A percentile compares a stretch with the other conserved stretches of the same genome.
Conservation (phyloP, 92 coral and sea anemone species). For the Palythoa caribaeorum region DNA sequence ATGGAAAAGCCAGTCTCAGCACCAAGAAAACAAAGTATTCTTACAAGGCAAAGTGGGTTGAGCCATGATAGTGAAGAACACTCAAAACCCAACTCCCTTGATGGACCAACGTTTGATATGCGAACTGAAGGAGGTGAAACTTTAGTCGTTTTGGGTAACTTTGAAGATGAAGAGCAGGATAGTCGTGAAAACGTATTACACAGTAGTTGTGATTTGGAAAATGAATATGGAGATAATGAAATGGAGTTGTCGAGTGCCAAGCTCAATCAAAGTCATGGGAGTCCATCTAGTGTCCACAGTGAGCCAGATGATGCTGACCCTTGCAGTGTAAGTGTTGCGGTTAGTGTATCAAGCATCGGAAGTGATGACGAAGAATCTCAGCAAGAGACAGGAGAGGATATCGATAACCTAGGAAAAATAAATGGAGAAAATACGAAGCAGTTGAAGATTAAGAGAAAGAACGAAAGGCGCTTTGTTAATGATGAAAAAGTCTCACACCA, state of each 20-base stretch:
- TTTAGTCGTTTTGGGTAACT: constrained; percentile 67
- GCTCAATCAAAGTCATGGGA: constrained; percentile 78
- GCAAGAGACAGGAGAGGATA: constrained; percentile 29
- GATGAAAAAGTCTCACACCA: not conserved
- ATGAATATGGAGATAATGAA: constrained; percentile 70
- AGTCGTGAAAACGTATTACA: constrained; percentile 53
- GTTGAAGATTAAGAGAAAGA: not conserved
- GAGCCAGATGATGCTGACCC: constrained; percentile 85
- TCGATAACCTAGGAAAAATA: constrained; percentile 19
- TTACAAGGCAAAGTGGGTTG: constrained; percentile 78
- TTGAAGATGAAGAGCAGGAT: constrained; percentile 57
- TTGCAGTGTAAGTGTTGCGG: constrained; percentile 81
- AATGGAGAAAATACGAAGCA: not conserved
- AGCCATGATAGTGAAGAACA: constrained; percentile 59
- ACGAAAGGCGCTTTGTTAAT: not conserved
- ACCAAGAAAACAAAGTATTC: constrained; percentile 74
- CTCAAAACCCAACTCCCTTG: constrained; percentile 3
- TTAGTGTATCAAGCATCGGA: constrained; percentile 91
- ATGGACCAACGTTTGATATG: constrained; percentile 76
- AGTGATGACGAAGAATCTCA: constrained; percentile 70
- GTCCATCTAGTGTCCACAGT: constrained; percentile 79
- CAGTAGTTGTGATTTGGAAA: constrained; percentile 66
- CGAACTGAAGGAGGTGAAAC: constrained; percentile 74
- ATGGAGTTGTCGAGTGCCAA: constrained; percentile 78
- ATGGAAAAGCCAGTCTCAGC: constrained; percentile 42